Conservation (phyloP, 2,797 vertebrate species). For the Ptychadena robeensis region DNA sequence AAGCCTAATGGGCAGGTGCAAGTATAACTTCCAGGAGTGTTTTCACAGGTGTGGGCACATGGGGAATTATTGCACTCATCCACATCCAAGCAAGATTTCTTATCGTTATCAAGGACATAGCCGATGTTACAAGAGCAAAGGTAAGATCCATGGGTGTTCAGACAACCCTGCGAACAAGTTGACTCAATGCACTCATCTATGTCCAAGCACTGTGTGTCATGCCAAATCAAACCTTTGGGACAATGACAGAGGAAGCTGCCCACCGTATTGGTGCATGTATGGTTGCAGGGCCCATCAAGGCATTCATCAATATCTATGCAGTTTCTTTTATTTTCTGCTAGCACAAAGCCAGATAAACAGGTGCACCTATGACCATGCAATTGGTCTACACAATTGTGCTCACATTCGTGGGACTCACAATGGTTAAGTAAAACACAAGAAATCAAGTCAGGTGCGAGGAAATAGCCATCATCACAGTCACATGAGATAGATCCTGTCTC, state of each 20-base stretch:
- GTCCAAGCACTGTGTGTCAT: constrained; percentile 64
- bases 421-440: constrained; percentile 68
- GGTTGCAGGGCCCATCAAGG: constrained; percentile 59
- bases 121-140: constrained; percentile 72
- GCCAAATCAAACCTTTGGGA: constrained; percentile 65
- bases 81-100: constrained; percentile 68
- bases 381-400: constrained; percentile 27
- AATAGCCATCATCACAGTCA: constrained; percentile 69
- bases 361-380: constrained; percentile 56
- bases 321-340: constrained; percentile 45
- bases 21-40: constrained; percentile 67
- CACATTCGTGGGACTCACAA: constrained; percentile 71
- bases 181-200: constrained; percentile 70
- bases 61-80: constrained; percentile 70
- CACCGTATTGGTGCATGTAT: constrained; percentile 58
- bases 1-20: constrained; percentile 69
- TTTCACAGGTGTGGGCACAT: constrained; percentile 71
- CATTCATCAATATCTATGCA: constrained; percentile 71
- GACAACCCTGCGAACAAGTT: constrained; percentile 72
- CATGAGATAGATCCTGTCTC: constrained; percentile 65
- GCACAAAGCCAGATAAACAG: constrained; percentile 61
- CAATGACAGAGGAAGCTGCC: constrained; percentile 71
- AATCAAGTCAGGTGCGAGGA: constrained; percentile 68
- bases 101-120: constrained; percentile 61
- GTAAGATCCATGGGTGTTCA: constrained; percentile 73